phyloP scores from a whole-genome alignment of 2,113 vertebrate genomes.

The Chitala chitala region DNA sequence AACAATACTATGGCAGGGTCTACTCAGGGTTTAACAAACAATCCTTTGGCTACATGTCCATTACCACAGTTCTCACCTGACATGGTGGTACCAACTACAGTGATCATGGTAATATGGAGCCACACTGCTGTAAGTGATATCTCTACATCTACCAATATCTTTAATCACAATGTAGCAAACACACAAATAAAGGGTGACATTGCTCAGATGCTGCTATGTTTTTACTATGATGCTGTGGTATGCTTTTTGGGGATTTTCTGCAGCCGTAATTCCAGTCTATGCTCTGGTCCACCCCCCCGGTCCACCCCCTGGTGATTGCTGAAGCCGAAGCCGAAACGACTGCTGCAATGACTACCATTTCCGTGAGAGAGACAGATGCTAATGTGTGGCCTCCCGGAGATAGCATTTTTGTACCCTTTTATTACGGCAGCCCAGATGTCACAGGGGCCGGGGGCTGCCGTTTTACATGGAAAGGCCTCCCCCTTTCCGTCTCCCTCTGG shows the following conservation, averaged over 20 bases:
- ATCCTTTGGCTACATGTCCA: no score
- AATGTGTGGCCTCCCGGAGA: slow-evolving; percentile 60
- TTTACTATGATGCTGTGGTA: not conserved
- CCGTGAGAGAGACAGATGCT: slow-evolving; percentile 58
- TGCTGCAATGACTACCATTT: slow-evolving; percentile 62
- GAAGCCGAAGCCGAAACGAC: slow-evolving; percentile 51
- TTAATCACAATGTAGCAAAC: not conserved
- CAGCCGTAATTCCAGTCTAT: not conserved
- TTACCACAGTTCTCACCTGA: no score
- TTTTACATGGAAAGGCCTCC: not conserved
- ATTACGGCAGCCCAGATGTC: slow-evolving; percentile 67
- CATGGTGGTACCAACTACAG: no score
- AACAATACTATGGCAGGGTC: no score
- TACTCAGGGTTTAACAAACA: no score
- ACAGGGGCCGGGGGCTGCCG: slow-evolving; percentile 36
- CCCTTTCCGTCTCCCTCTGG: not conserved
- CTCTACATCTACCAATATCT: no score
- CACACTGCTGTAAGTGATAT: no score
- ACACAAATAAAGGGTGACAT: not conserved
- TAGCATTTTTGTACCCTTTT: slow-evolving; percentile 61
- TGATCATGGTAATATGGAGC: no score
- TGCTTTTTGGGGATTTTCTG: not conserved
- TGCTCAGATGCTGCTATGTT: not conserved
- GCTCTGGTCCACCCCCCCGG: not conserved
- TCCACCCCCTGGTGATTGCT: slow-evolving; percentile 27